Base-by-base conservation (phyloP, 2,888 invertebrate genomes). In the Leptinotarsa haldemani region DNA sequence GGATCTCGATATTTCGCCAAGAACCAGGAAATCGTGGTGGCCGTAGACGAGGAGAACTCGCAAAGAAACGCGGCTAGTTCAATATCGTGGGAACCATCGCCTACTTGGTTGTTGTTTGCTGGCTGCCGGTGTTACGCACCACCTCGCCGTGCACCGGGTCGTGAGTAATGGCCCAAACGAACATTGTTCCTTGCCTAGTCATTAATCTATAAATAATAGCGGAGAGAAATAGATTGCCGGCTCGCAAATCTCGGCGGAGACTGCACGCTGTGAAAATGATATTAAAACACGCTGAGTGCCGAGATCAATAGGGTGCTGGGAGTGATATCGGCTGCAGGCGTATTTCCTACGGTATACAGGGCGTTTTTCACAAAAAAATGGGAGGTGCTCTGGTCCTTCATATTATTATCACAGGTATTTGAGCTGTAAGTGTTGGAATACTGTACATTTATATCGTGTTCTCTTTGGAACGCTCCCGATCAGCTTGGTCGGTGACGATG, bases 141-240 rank as follows among this genome's bases (percentile, higher is more conserved):
- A 77, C 77, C 75, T 73, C 75, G 73, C 80, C 77, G 78, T 79
- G 78, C 78, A 80, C 69, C 75, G 74, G 75, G 77, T 82, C 83
- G 83, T 83, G 83, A 83, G 81, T 82, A 82, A 83, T 81, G 79
- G 82, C 75, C 80, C 81, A 81, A 82, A 80, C 81, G 80, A 82
- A 80, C 77, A 80, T 78, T 82, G 82, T 79, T 80, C 81, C 77
- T 81, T 75, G 76, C 71, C 77, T 77, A 75, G 78, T 77, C 80
- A 80, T 81, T 83, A 82, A 83, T 82, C 81, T 82, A 82, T 82
- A 82, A 83, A 82, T 82, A 83, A 83, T 83, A 82, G 79, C 69
- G 75, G 77, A 76, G 78, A 76, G 75, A 79, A 82, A 80, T 80
- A 74, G 78, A 61, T 61, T 61, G 61, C 40, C 61, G 61, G 40